phyloP scores from a whole-genome alignment of 2,888 invertebrate species.

The Kryphioiulus occultus region DNA sequence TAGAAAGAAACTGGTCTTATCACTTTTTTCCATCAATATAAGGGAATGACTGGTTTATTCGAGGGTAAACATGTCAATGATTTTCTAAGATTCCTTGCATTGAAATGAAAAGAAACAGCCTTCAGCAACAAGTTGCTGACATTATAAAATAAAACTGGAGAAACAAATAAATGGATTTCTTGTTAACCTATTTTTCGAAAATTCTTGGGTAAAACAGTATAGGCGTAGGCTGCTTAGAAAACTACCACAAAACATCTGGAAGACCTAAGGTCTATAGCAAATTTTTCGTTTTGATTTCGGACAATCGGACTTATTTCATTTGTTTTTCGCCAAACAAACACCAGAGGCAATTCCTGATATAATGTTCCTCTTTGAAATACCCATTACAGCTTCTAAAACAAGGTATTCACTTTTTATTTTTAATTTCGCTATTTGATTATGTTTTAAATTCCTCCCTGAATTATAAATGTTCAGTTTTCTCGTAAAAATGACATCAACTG shows the following conservation, averaged over 20 bases:
- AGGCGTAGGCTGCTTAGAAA: not conserved
- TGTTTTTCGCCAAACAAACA: not conserved
- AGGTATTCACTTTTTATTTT: too few relatives aligned
- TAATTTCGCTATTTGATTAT: too few relatives aligned
- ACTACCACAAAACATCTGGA: not conserved
- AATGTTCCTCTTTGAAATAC: too few relatives aligned
- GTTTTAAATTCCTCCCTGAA: too few relatives aligned
- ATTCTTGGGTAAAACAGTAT: not conserved
- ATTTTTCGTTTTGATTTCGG: not conserved
- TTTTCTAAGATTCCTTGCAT: not conserved
- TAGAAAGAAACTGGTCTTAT: not conserved
- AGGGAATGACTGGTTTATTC: not conserved
- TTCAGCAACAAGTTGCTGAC: not conserved
- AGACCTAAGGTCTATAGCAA: not conserved
- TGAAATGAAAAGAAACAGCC: not conserved
- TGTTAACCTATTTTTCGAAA: not conserved
- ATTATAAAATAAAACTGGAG: not conserved
- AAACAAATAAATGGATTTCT: not conserved
- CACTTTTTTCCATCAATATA: not conserved
- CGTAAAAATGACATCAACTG: too few relatives aligned
- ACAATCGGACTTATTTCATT: not conserved
- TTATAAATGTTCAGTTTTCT: too few relatives aligned
- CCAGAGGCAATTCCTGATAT: not conserved
- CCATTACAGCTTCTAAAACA: too few relatives aligned
- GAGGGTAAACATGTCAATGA: not conserved